A percentile compares a stretch with the other conserved stretches of the same genome.
Evolutionary conservation across 2,888 invertebrate genomes (phyloP).

Genomic region (Melanargia galathea): DNA sequence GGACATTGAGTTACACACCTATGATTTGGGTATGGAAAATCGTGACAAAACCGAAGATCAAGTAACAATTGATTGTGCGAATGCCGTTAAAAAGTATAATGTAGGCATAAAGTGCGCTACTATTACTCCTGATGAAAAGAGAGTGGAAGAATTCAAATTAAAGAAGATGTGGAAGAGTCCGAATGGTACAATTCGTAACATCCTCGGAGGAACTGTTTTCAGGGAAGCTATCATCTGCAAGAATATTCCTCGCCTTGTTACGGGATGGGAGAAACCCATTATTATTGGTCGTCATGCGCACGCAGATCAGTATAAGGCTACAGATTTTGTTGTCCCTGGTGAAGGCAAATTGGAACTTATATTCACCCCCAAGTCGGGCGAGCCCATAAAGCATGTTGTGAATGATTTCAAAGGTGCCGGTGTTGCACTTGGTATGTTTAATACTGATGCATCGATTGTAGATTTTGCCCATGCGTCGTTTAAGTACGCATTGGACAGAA

Average conservation of each 20-base stretch:
- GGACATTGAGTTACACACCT: slow-evolving; percentile 96
- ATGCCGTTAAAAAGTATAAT: slow-evolving; percentile 97
- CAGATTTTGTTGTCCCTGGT: slow-evolving; percentile 97
- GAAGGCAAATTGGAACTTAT: slow-evolving; percentile 93
- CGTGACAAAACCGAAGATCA: slow-evolving; percentile 96
- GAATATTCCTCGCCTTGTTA: slow-evolving; percentile 97
- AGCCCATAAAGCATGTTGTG: slow-evolving; percentile 87
- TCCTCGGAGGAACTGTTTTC: slow-evolving; percentile 92
- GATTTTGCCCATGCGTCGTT: slow-evolving; percentile 98
- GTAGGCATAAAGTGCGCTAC: slow-evolving; percentile 99
- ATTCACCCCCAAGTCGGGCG: slow-evolving; percentile 87
- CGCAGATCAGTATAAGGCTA: slow-evolving; percentile 98
- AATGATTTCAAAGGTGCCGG: slow-evolving; percentile 94
- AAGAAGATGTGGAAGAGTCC: slow-evolving; percentile 96
- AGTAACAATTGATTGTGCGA: slow-evolving; percentile 98
- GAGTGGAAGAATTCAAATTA: slow-evolving; percentile 94
- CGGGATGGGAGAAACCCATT: slow-evolving; percentile 97
- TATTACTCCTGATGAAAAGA: slow-evolving; percentile 98
- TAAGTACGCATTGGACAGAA: slow-evolving; percentile 92
- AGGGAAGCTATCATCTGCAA: slow-evolving; percentile 94
- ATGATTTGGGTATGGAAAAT: slow-evolving; percentile 97
- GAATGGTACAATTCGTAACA: slow-evolving; percentile 94
- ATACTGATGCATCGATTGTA: slow-evolving; percentile 96
- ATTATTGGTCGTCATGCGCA: slow-evolving; percentile 99
- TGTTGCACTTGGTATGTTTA: slow-evolving; percentile 97